phyloP scores from a whole-genome alignment of 2,113 vertebrate genomes.

The Phylloscopus trochilus region DNA sequence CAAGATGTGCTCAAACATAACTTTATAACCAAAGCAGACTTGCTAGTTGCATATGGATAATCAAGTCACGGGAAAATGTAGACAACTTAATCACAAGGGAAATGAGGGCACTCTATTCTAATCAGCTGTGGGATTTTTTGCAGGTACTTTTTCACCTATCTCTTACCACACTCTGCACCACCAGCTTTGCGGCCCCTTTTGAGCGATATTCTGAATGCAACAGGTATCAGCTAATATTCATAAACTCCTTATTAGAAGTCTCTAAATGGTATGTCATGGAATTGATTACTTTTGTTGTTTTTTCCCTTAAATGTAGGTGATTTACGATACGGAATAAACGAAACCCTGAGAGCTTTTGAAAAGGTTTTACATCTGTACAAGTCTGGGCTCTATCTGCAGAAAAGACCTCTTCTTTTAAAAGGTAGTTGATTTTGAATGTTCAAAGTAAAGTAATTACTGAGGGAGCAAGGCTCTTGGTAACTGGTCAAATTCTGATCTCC shows the following conservation, averaged over 20 bases:
- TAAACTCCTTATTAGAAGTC: not conserved
- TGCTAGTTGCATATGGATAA: not conserved
- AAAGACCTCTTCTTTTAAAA: conserved; percentile 74
- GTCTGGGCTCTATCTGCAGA: conserved; percentile 85
- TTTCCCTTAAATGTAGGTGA: conserved; percentile 74
- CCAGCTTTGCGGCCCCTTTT: conserved; percentile 78
- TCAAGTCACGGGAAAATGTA: not conserved
- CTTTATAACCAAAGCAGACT: not conserved
- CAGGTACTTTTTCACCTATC: conserved; percentile 94
- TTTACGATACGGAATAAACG: conserved; percentile 80
- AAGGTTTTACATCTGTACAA: conserved; percentile 84
- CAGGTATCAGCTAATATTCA: conserved; percentile 73
- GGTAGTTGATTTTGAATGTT: conserved; percentile 64
- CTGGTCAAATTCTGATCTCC: not conserved
- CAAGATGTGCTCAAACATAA: not conserved
- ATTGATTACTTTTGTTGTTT: not conserved
- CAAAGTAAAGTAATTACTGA: not conserved
- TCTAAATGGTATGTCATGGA: not conserved
- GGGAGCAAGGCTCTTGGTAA: not conserved
- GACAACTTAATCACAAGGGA: not conserved
- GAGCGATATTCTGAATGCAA: conserved; percentile 85
- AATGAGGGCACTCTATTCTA: not conserved
- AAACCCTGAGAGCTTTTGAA: conserved; percentile 84
- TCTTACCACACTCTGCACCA: conserved; percentile 88
- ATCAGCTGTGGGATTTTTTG: conserved; percentile 44